Percentiles rank a stretch among this genome's conserved stretches.
Evolutionary conservation across 1,140 invertebrate species (phyloP).

Genomic region (Drosophila rhopaloa): DNA sequence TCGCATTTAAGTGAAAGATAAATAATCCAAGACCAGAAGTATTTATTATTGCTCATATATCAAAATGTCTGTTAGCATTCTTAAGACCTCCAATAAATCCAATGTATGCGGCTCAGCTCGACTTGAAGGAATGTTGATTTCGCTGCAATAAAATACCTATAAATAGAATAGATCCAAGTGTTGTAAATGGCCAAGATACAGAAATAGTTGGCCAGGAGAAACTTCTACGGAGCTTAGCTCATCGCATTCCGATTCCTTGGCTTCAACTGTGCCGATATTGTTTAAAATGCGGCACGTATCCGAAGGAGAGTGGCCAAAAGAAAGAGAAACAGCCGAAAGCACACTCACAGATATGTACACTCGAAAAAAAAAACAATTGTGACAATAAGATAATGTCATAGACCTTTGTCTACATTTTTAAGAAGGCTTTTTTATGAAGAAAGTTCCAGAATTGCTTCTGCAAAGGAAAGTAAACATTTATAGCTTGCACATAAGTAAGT

Average conservation of each 20-base stretch:
- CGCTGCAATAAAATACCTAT: slow-evolving; percentile 56
- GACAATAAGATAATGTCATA: too few relatives aligned
- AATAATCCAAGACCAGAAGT: background rate
- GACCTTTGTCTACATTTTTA: too few relatives aligned
- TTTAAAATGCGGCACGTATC: slow-evolving; percentile 76
- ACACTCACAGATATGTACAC: slow-evolving; percentile 5
- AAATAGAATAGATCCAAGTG: slow-evolving; percentile 50
- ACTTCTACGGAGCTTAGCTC: slow-evolving; percentile 50
- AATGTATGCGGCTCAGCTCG: slow-evolving; percentile 24
- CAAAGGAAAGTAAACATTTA: too few relatives aligned
- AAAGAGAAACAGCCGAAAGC: slow-evolving; percentile 38
- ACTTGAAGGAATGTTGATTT: slow-evolving; percentile 26
- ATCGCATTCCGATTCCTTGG: slow-evolving; percentile 47
- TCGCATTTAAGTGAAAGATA: too few relatives aligned
- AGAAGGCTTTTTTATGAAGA: too few relatives aligned
- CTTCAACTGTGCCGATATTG: slow-evolving; percentile 60
- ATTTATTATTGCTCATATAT: slow-evolving; percentile 9
- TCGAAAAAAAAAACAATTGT: background rate
- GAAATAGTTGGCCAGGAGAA: slow-evolving; percentile 57
- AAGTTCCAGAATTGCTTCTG: too few relatives aligned
- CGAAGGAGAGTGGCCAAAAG: slow-evolving; percentile 63
- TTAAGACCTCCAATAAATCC: slow-evolving; percentile 32
- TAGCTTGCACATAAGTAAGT: too few relatives aligned
- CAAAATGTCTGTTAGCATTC: slow-evolving; percentile 20
- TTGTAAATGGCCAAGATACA: slow-evolving; percentile 43